Percentiles rank a stretch among this genome's conserved stretches.
phyloP scores from a whole-genome alignment of 64 coral and sea anemone genomes.

The Porites australiensis region DNA sequence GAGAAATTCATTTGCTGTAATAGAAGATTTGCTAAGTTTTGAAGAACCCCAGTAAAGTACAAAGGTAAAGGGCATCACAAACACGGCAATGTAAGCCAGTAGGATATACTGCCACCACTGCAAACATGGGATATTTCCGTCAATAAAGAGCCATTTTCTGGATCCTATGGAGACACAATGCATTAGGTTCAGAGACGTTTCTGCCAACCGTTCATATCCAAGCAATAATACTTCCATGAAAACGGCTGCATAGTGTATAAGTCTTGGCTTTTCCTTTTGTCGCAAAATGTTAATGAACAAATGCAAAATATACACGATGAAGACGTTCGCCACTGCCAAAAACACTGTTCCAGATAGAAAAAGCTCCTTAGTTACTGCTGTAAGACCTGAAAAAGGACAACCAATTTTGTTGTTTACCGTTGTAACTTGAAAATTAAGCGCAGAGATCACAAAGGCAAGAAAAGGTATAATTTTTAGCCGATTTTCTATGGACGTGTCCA shows the following conservation, averaged over 20 bases:
- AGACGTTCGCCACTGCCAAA: slow-evolving; percentile 14
- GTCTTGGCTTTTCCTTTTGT: slow-evolving; percentile 14
- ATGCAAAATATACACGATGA: not conserved
- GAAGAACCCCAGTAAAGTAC: slow-evolving; percentile 66
- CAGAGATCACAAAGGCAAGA: not conserved
- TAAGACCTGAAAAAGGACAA: slow-evolving; percentile 56
- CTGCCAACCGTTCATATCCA: slow-evolving; percentile 10
- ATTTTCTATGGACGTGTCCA: not conserved
- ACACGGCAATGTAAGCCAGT: slow-evolving; percentile 52
- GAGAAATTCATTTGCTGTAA: slow-evolving; percentile 51
- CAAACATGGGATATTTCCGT: too few relatives aligned
- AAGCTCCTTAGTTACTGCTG: slow-evolving; percentile 36
- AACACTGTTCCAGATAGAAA: slow-evolving; percentile 57
- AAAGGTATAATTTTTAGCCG: not conserved
- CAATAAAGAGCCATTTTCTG: not conserved
- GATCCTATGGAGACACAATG: slow-evolving; percentile 5
- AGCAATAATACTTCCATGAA: slow-evolving; percentile 68
- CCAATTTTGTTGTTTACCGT: slow-evolving; percentile 10
- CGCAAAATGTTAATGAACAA: not conserved
- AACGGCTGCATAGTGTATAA: slow-evolving; percentile 58
- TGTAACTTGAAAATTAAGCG: slow-evolving; percentile 29
- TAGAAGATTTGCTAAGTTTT: slow-evolving; percentile 21
- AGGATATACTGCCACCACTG: slow-evolving; percentile 68
- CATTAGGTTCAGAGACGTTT: not conserved
- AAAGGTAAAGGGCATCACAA: slow-evolving; percentile 68